Evolutionary conservation across 2,797 vertebrate species (phyloP), one percentile per base, ranked within the genome.

Genomic region (Pagetopsis macropterus): DNA sequence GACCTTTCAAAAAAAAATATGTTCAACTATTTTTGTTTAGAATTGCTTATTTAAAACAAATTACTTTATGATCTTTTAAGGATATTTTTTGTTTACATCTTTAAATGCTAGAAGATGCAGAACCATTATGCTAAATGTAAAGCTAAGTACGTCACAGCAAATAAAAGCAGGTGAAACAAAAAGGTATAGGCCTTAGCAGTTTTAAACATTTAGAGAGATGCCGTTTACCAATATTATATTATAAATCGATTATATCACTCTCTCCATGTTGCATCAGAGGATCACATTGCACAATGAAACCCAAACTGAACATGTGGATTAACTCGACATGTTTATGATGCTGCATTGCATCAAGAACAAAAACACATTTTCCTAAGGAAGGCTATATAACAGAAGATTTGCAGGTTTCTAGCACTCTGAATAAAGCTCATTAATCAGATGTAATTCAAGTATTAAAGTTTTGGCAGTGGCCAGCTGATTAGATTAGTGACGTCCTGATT

Each of bases 391-490:
- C 19, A 55, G 3, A 46, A 41, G 40, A 48, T 11, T 23, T 58
- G 21, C 23, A 33, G n/a, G 15, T 63, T 69, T 72, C 17, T 19
- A 23, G 17, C 33, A 60, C 69, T 62, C 54, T 19, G 31, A 8
- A 50, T 70, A 46, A 80, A 54, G 44, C 65, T 13, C 9, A 75
- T 76, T 79, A 89, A 78, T 74, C 5, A 37, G 70, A 84, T 70
- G 74, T 61, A 9, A 76, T 70, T 73, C 14, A 45, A 56, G 65
- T 62, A 77, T 84, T 76, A 72, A 71, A 86, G 49, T 55, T 48
- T 16, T 48, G 16, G 16, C 75, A 67, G 51, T 45, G 61, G 23
- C 62, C 66, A 72, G 21, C 68, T 79, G 67, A 57, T 12, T 16
- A 63, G 79, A 84, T 87, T 82, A 88, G 65, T 68, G 52, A 60